Conservation (phyloP, 2,888 invertebrate species). For the Drosophila limbata region DNA sequence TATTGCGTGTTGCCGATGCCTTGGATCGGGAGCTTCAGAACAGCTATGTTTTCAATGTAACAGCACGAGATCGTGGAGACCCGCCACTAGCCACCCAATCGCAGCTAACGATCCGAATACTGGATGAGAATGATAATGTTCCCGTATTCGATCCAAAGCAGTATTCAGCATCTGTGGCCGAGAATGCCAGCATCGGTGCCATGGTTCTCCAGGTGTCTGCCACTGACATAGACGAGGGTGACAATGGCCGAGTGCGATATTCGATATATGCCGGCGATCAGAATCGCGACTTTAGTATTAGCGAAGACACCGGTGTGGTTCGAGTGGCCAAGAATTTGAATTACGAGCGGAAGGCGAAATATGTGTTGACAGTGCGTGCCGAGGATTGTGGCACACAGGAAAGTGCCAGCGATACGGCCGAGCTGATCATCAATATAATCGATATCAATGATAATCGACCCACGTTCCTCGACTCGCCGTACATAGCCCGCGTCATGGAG, state of each 20-base stretch:
- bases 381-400: constrained; percentile 92
- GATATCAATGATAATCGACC: constrained; percentile 98
- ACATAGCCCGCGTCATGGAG: constrained; percentile 96
- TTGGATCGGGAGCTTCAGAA: constrained; percentile 93
- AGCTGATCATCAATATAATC: constrained; percentile 93
- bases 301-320: constrained; percentile 95
- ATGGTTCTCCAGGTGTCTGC: constrained; percentile 96
- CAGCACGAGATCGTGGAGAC: constrained; percentile 95
- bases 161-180: constrained; percentile 95
- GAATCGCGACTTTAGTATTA: constrained; percentile 95
- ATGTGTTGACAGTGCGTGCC: constrained; percentile 93
- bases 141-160: constrained; percentile 95
- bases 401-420: constrained; percentile 91
- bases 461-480: constrained; percentile 97
- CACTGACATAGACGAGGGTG: constrained; percentile 94
- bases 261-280: constrained; percentile 95
- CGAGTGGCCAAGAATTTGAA: constrained; percentile 97
- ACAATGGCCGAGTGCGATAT: constrained; percentile 96
- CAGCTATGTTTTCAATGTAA: constrained; percentile 91
- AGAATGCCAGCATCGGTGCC: constrained; percentile 97
- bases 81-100: constrained; percentile 91
- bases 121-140: constrained; percentile 96
- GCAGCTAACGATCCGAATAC: constrained; percentile 90
- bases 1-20: constrained; percentile 93
- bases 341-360: constrained; percentile 94